phyloP scores from a whole-genome alignment of 2,797 vertebrate genomes.

The Cygnus olor region DNA sequence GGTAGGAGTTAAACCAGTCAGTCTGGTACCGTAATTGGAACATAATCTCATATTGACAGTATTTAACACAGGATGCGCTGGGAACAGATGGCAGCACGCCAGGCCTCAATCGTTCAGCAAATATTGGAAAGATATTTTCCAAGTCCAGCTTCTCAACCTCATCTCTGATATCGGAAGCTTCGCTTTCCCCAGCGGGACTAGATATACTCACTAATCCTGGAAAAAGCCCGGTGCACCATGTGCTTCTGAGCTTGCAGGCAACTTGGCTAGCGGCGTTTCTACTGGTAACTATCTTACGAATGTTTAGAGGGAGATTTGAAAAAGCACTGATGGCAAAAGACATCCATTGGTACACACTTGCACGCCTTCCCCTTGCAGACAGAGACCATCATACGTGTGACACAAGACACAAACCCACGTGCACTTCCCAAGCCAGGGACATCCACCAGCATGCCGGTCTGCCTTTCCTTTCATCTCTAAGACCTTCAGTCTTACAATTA shows the following conservation, averaged over 20 bases:
- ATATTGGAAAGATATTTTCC: background rate
- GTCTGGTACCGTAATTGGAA: slow-evolving; percentile 65
- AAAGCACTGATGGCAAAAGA: background rate
- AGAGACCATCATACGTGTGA: background rate
- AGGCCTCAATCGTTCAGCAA: background rate
- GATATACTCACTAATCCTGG: background rate
- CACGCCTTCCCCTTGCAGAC: background rate
- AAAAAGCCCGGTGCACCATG: background rate
- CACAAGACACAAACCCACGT: fast-evolving
- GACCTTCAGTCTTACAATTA: background rate
- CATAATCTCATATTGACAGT: slow-evolving; percentile 68
- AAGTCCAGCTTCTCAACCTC: background rate
- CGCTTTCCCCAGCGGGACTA: background rate
- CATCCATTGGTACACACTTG: fast-evolving
- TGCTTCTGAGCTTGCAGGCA: background rate
- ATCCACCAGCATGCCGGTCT: fast-evolving
- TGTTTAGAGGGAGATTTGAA: background rate
- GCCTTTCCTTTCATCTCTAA: background rate
- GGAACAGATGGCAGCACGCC: slow-evolving; percentile 29
- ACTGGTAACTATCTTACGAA: background rate
- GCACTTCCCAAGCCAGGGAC: background rate
- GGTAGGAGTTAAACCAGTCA: slow-evolving; percentile 63
- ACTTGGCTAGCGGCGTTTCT: background rate
- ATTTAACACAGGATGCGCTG: slow-evolving; percentile 36
- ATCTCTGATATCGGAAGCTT: fast-evolving